phyloP scores from a whole-genome alignment of 37 sponge, comb jelly and placozoan species.

The Mnemiopsis leidyi region DNA sequence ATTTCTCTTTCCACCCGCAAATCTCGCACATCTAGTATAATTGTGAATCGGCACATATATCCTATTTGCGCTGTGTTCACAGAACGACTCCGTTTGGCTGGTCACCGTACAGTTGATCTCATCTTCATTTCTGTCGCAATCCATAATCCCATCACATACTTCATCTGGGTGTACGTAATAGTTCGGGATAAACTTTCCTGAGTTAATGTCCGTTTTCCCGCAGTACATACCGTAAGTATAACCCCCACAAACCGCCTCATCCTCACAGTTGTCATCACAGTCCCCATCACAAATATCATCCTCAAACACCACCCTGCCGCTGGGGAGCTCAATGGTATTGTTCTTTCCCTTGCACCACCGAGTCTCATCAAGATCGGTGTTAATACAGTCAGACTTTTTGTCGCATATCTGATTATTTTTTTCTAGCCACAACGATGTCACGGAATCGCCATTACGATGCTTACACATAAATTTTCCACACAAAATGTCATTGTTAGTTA shows the following conservation, averaged over 20 bases:
- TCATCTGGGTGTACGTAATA: not conserved
- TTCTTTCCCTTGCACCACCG: not conserved
- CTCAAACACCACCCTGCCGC: not conserved
- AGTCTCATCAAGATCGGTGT: not conserved
- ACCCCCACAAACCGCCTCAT: not conserved
- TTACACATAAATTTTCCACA: not conserved
- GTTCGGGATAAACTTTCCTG: not conserved
- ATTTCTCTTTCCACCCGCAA: not conserved
- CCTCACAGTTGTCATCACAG: not conserved
- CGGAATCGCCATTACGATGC: not conserved
- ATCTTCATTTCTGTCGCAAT: not conserved
- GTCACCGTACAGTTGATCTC: not conserved
- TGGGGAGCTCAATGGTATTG: not conserved
- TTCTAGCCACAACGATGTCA: not conserved
- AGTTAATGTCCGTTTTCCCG: no score
- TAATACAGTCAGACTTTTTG: not conserved
- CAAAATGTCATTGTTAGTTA: not conserved
- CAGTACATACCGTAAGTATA: not conserved
- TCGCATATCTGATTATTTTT: not conserved
- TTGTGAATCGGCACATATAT: not conserved
- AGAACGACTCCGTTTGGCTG: not conserved
- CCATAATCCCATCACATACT: not conserved
- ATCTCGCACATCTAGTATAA: not conserved
- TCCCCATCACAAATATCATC: not conserved
- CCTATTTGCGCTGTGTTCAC: not conserved